A percentile compares a stretch with the other conserved stretches of the same genome.
Conservation (phyloP, 2,113 vertebrate genomes). For the Lanius collurio region DNA sequence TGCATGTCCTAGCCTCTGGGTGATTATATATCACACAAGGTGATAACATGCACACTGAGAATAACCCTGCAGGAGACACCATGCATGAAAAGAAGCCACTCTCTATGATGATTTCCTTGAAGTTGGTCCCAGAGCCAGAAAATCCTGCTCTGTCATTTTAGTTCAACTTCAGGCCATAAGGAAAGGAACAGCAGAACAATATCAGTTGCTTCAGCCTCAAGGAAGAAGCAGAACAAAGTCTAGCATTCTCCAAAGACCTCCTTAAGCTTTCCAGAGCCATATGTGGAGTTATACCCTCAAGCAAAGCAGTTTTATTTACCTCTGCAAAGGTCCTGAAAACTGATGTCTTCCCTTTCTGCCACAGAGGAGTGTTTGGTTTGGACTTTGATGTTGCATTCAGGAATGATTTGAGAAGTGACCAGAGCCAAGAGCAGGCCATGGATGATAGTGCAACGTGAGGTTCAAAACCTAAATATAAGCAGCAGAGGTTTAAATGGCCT, state of each 20-base stretch:
- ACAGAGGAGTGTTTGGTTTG: background rate
- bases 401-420: background rate
- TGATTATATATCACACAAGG: conserved; percentile 20
- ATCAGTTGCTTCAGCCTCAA: background rate
- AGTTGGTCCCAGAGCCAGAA: background rate
- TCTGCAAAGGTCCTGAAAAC: background rate
- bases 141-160: background rate
- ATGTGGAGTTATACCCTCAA: background rate
- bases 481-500: background rate
- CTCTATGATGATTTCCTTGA: background rate
- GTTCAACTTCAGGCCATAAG: background rate
- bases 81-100: background rate
- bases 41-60: conserved; percentile 22
- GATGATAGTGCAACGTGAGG: background rate
- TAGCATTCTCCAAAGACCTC: background rate
- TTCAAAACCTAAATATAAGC: background rate
- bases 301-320: background rate
- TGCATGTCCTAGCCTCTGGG: conserved; percentile 17
- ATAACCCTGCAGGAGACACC: conserved; percentile 2
- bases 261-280: background rate
- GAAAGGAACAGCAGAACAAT: background rate
- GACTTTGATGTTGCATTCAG: background rate
- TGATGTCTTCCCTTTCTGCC: background rate
- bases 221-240: background rate
- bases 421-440: background rate